Base-by-base conservation (phyloP, 2,113 vertebrate species). In the Anthoscopus minutus region DNA sequence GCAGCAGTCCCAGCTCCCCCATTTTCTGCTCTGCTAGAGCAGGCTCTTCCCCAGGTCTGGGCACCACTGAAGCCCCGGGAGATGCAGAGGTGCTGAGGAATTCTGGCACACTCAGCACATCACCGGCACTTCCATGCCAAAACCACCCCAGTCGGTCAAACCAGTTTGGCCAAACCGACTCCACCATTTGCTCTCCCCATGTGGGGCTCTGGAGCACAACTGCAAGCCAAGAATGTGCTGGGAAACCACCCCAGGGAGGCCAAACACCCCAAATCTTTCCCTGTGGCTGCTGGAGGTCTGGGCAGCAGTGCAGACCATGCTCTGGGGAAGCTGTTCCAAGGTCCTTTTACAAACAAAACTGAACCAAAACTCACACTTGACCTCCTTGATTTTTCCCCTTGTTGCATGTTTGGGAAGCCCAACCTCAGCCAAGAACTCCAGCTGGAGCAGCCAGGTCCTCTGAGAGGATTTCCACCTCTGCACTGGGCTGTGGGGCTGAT, bases 81-180 rank as follows among this genome's bases (percentile, higher is more conserved):
- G 69, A n/a, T 7, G 53, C 38, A 40, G 58, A 60, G 45, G 58
- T 35, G 64, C 48, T 42, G 50, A 70, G 80, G 48, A 89, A 56
- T 4, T 15, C 37, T 3, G 1, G 48, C 40, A 62, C 5, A 0
- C 54, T 61, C 47, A 11, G 70, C 40, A 13, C 56, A 61, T n/a
- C n/a, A 5, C 42, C 0, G 1, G 31, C 0, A 3, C 47, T 31
- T 53, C 21, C 74, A 33, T 2, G 0, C 56, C 67, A 15, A 18
- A 42, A 13, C 27, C 47, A 18, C 19, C 31, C 54, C 54, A 21
- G 51, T 23, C 53, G 37, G n/a, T 0, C 47, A 24, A 48, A 67
- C 40, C 67, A 37, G 15, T 4, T 0, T 7, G 67, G 31, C 8
- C 14, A 33, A 61, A 2, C 13, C 40, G 37, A 3, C 35, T 17